Evolutionary conservation across 2,888 invertebrate species (phyloP), one percentile per base, ranked within the genome.

Genomic region (Tachystola acroxantha): DNA sequence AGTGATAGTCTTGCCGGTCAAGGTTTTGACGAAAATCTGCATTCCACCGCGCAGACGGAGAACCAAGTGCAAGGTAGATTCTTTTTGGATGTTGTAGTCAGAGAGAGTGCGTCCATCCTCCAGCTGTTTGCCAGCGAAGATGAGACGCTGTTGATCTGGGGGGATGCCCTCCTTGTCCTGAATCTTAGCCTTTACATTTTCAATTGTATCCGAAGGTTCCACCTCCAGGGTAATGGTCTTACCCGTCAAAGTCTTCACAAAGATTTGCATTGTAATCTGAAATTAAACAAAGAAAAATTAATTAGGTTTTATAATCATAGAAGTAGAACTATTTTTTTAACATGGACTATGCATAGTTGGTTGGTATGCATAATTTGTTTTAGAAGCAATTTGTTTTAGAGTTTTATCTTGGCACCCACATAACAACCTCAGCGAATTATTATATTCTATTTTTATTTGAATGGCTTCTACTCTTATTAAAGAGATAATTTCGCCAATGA

Each of bases 191-290:
- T 46, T 46, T 7, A 44, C 44, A 34, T 46, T 46, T 13, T 46
- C 46, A 36, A 46, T 46, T 2, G 46, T 44, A 16, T 46, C 46
- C 10, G 42, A 42, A 10, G 42, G 24, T 26, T 42, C 42, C 1
- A 42, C 42, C 24, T 42, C 42, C 19, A 42, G 34, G 6, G 42
- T 42, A 20, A 42, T 42, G 9, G 42, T 42, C 26, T 40, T 43
- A 28, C 43, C 43, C 4, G 43, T 43, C 34, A 43, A 34, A 7
- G 43, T 43, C 32, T 43, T 43, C 39, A 57, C 60, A 43, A 59
- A 59, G 48, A 61, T 65, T 56, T 65, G 65, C 65, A 65, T 66
- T 42, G 54, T 68, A 52, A 36, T 42, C 68, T 68, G 50, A 33
- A 66, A 65, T 32, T 9, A 28, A n/a, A n/a, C n/a, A n/a, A n/a